These are phyloP conservation scores for Bucco capensis DNA, from an alignment of 2,113 vertebrate genomes.

Conservation along the genomic window DNA sequence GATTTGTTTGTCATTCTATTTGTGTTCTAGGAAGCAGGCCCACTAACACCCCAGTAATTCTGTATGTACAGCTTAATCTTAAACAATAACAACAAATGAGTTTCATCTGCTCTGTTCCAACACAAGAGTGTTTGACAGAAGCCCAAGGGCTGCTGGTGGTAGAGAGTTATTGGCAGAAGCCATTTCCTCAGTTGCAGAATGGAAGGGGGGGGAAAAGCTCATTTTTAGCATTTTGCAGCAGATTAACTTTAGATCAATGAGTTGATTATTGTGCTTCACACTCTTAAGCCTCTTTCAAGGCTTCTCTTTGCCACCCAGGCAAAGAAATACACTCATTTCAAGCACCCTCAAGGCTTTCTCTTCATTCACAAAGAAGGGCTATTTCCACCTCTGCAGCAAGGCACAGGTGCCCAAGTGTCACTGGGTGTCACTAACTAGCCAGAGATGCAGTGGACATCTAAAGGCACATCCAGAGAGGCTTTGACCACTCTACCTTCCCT, in stretches of 20 bases:
- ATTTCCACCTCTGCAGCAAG: neutral
- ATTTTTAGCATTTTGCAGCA: conserved; percentile 61
- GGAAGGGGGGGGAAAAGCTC: neutral
- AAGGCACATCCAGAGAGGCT: neutral
- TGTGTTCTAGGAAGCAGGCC: conserved; percentile 33
- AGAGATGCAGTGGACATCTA: neutral
- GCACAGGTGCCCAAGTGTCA: neutral
- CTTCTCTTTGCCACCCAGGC: conserved; percentile 67
- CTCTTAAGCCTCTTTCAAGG: conserved; percentile 35
- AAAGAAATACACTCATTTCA: conserved; percentile 69
- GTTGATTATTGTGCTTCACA: conserved; percentile 72
- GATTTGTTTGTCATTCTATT: conserved; percentile 49
- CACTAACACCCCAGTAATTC: conserved; percentile 56
- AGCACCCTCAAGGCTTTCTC: conserved; percentile 57
- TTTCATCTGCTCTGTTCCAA: conserved; percentile 69
- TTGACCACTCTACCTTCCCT: neutral
- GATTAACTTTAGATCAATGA: conserved; percentile 76
- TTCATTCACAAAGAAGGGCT: conserved; percentile 62
- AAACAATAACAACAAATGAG: conserved; percentile 72
- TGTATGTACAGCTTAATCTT: conserved; percentile 65
- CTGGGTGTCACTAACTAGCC: neutral
- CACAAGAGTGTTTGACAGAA: conserved; percentile 26
- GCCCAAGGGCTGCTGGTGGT: conserved; percentile 44
- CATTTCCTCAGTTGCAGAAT: conserved; percentile 44
- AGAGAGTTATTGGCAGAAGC: conserved; percentile 60